Conservation (phyloP, 2,797 vertebrate species). For the Staurois parvus region DNA sequence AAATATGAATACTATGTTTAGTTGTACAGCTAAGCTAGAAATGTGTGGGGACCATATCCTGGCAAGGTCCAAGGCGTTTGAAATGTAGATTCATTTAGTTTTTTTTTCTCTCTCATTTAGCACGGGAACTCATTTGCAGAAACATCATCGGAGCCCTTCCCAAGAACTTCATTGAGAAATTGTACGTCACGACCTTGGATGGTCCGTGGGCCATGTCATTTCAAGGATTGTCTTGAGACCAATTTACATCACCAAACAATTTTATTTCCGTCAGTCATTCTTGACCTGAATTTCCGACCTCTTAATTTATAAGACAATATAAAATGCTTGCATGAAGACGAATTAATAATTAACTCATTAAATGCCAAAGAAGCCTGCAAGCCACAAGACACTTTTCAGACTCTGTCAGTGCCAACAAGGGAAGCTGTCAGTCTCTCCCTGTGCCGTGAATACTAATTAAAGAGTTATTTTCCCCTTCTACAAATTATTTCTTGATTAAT, state of each 20-base stretch:
- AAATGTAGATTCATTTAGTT: too few species aligned
- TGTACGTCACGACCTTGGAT: slow-evolving; percentile 33
- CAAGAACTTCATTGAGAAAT: slow-evolving; percentile 39
- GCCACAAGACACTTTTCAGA: slow-evolving; percentile 8
- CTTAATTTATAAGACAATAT: slow-evolving; percentile 58
- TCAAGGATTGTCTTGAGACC: slow-evolving; percentile 58
- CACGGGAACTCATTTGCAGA: too few species aligned
- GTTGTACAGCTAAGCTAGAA: too few species aligned
- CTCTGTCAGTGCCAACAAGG: slow-evolving; percentile 17
- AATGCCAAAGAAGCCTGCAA: slow-evolving; percentile 24
- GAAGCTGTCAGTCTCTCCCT: slow-evolving; percentile 26
- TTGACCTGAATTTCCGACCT: slow-evolving; percentile 57
- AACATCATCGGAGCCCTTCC: too few species aligned
- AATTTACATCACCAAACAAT: slow-evolving; percentile 58
- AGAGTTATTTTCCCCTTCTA: slow-evolving; percentile 5
- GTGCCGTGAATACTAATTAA: slow-evolving; percentile 33
- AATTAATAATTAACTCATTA: slow-evolving; percentile 59
- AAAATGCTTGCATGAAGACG: slow-evolving; percentile 39
- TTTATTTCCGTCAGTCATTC: slow-evolving; percentile 51
- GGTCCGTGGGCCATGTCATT: slow-evolving; percentile 44
- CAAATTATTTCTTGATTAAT: slow-evolving; percentile 41
- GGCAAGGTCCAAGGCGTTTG: too few species aligned
- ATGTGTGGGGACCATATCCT: too few species aligned
- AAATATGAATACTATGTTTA: too few species aligned
- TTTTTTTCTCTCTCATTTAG: too few species aligned